phyloP scores from a whole-genome alignment of 2,113 vertebrate genomes.

The Cyrtonyx montezumae region DNA sequence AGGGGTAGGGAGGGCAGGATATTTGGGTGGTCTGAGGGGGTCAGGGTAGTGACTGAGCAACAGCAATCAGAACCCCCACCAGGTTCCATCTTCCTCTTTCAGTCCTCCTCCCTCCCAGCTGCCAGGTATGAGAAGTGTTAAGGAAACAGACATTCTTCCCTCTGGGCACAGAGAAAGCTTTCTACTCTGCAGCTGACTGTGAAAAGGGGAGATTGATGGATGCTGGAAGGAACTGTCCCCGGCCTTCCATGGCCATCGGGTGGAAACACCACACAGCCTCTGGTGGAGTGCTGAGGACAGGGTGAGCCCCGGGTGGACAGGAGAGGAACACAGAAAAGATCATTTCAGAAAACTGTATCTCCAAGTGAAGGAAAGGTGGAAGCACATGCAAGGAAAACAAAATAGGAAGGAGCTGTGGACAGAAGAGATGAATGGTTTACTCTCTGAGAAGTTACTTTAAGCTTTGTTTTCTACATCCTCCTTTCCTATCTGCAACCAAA shows the following conservation, averaged over 20 bases:
- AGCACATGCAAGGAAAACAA: background rate
- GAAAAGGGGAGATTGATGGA: background rate
- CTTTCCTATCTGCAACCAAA: background rate
- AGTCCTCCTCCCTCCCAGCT: background rate
- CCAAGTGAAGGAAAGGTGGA: background rate
- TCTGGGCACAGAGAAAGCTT: background rate
- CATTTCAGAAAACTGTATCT: background rate
- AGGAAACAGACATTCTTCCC: slow-evolving; percentile 27
- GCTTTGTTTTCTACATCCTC: slow-evolving; percentile 1
- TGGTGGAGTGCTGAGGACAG: background rate
- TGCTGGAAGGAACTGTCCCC: background rate
- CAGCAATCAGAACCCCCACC: slow-evolving; percentile 8
- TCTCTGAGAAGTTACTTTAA: background rate
- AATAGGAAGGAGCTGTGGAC: background rate
- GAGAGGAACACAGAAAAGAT: background rate
- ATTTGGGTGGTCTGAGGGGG: background rate
- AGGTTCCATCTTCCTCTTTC: slow-evolving; percentile 3
- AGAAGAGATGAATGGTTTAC: background rate
- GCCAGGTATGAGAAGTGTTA: slow-evolving; percentile 18
- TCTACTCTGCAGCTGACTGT: background rate
- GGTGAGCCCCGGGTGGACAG: background rate
- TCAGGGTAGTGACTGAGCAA: background rate
- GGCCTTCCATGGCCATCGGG: background rate
- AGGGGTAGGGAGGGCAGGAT: background rate
- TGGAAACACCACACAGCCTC: background rate